These are phyloP conservation scores for Nanorana parkeri DNA, from an alignment of 2,113 vertebrate genomes.

Conservation along the genomic window DNA sequence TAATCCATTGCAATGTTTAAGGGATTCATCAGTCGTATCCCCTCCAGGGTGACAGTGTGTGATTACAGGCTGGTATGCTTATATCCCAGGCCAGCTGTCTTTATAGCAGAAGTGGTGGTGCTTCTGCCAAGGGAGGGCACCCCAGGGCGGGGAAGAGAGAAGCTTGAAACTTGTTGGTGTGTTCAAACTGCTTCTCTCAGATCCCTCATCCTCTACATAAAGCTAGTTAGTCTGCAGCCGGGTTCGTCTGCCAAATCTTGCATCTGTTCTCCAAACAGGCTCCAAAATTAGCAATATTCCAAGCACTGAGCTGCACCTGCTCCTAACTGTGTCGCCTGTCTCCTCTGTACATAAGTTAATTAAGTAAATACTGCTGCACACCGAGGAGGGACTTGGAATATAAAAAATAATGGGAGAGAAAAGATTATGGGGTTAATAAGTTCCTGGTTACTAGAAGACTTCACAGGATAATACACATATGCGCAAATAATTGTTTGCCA, in stretches of 20 bases:
- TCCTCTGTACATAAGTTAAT: constrained; percentile 41
- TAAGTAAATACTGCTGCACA: constrained; percentile 30
- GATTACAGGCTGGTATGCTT: constrained; percentile 2
- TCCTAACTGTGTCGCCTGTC: constrained; percentile 11
- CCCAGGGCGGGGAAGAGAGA: constrained; percentile 21
- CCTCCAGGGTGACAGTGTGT: not conserved
- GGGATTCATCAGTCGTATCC: not conserved
- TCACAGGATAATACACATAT: too few species aligned
- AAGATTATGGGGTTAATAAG: not conserved
- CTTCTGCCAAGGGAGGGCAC: constrained; percentile 14
- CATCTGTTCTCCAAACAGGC: constrained; percentile 42
- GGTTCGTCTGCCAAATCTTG: constrained; percentile 42
- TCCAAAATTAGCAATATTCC: constrained; percentile 54
- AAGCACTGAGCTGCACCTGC: constrained; percentile 45
- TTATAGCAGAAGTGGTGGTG: constrained; percentile 2
- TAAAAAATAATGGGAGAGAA: not conserved
- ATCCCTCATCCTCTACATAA: constrained; percentile 30
- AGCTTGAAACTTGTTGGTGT: constrained; percentile 46
- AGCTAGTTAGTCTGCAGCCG: constrained; percentile 45
- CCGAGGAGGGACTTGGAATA: not conserved
- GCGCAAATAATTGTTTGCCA: too few species aligned
- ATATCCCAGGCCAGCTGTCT: constrained; percentile 7
- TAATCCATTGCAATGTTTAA: not conserved
- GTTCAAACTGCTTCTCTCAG: constrained; percentile 34
- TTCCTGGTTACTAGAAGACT: not conserved